These are phyloP conservation scores for Damaliscus lunatus DNA, from an alignment of 2,113 vertebrate genomes.

Conservation along the genomic window DNA sequence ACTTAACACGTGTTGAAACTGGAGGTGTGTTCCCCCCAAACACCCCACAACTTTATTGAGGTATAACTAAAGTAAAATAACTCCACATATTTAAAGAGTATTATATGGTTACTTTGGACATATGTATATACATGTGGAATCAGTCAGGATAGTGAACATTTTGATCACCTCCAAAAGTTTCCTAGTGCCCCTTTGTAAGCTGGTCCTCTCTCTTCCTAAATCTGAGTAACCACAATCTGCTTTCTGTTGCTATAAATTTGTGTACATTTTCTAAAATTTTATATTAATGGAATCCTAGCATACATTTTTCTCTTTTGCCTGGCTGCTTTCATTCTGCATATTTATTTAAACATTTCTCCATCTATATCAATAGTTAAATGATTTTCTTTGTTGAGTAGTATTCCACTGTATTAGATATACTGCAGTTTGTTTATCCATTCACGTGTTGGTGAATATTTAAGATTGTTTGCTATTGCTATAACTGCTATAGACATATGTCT, in stretches of 20 bases:
- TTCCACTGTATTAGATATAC: background rate
- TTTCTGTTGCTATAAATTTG: background rate
- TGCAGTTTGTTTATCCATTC: background rate
- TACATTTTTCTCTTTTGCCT: background rate
- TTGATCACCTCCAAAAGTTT: background rate
- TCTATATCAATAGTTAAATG: background rate
- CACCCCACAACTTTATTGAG: background rate
- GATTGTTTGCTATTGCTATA: background rate
- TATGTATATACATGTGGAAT: background rate
- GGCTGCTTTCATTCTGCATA: background rate
- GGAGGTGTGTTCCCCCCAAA: background rate
- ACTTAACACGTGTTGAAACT: background rate
- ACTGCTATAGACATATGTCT: background rate
- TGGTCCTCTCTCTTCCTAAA: too few species aligned
- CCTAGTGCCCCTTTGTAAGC: background rate
- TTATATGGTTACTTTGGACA: background rate
- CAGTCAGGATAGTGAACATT: background rate
- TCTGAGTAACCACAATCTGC: background rate
- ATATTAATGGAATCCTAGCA: background rate
- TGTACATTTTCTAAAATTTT: background rate
- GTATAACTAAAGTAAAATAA: background rate
- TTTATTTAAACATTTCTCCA: background rate
- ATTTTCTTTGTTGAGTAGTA: background rate
- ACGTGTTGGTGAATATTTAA: background rate
- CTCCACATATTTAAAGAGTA: background rate